Evolutionary conservation across 2,797 vertebrate genomes (phyloP).

Genomic region (Tinamus major): DNA sequence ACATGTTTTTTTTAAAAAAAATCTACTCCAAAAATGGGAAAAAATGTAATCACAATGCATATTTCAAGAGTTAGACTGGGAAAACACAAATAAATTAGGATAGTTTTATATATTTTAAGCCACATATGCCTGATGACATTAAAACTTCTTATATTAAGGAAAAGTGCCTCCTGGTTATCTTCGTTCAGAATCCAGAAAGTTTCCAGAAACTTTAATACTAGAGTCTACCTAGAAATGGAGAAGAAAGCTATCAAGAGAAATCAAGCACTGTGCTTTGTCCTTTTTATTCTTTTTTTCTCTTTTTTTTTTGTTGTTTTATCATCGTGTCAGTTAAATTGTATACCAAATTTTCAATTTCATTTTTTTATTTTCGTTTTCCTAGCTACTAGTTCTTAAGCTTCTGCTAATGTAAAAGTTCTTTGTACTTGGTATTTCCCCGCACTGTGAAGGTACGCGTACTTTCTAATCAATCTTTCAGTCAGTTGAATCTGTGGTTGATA

Average conservation of each 20-base stretch:
- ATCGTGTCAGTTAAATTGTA: neutral
- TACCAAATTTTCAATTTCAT: neutral
- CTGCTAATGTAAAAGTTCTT: neutral
- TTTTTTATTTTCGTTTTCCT: neutral
- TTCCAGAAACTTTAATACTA: fast-evolving
- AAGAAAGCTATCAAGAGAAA: neutral
- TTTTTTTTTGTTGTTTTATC: neutral
- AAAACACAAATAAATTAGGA: neutral
- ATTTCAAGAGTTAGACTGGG: too few species aligned
- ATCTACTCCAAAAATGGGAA: neutral
- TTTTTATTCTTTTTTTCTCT: too few species aligned
- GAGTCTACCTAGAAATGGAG: neutral
- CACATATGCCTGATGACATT: fast-evolving
- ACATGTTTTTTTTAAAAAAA: neutral
- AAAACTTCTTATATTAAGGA: neutral
- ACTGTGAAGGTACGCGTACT: neutral
- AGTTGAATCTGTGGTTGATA: neutral
- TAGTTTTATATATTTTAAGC: neutral
- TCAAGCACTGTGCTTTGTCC: neutral
- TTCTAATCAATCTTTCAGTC: neutral
- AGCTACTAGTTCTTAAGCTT: neutral
- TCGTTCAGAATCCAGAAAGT: neutral
- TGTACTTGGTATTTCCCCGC: neutral
- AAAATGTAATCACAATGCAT: neutral
- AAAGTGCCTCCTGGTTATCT: neutral